Base-by-base conservation (phyloP, 2,888 invertebrate genomes). In the Altica lythri region DNA sequence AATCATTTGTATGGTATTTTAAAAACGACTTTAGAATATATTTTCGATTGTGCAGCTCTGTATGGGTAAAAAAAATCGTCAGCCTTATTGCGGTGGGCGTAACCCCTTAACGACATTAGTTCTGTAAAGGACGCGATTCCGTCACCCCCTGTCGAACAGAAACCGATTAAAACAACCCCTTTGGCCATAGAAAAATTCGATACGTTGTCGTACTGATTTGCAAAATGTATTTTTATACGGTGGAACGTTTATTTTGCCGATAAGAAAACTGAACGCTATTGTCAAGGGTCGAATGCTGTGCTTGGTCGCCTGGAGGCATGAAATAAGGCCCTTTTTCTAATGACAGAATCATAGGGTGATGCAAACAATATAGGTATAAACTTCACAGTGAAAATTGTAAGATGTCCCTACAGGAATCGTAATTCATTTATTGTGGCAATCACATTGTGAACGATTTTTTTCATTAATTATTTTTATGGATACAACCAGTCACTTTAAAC, bases 81-180 rank as follows among this genome's bases (percentile, higher is more conserved):
- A 58, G 65, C 65, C 68, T 70, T 71, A 69, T 69, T 68, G 71
- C 71, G 71, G 75, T 75, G 74, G 75, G 75, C 75, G 75, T 64
- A 68, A 71, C 69, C 75, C 74, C 74, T 73, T 72, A 73, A 73
- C 72, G 72, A 73, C 73, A 73, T 75, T 70, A 69, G 69, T 68
- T 61, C 12, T 55, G 59, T 62, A 65, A 70, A 64, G 72, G 69
- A 70, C 65, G 65, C 68, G 69, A 71, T 72, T 68, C 60, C 66
- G 66, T 70, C 68, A 68, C 71, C 74, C 72, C 68, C 70, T 60
- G 68, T 64, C 62, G 72, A 68, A 66, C 69, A 67, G 67, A 74
- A 75, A 74, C 73, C 75, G 75, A 75, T 75, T 75, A 75, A 75
- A 76, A 75, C 74, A 75, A 75, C 75, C 75, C 76, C 74, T 75